Evolutionary conservation across 2,888 invertebrate species (phyloP), one percentile per base, ranked within the genome.

Genomic region (Dendrolimus houi): DNA sequence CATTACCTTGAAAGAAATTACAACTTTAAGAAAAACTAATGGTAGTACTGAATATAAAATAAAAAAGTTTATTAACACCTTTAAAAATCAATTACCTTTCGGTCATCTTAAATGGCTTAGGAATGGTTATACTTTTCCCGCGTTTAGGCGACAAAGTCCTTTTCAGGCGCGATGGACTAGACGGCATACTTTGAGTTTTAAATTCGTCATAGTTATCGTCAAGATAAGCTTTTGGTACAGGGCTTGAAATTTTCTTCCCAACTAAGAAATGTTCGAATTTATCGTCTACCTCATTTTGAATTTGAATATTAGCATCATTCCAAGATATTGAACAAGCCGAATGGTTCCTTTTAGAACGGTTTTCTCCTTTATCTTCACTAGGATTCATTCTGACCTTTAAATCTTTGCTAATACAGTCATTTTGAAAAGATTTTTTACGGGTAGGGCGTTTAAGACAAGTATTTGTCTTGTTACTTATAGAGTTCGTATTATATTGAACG

Each of bases 91-190:
- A 29, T 69, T 82, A 94, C 94, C 94, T 93, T 65, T 93, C 89
- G 1, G 94, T 94, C 92, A 94, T 94, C 78, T 92, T 92, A 74
- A 94, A 95, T 2, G 94, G 94, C 73, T 93, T 93, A 0, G 94
- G 93, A 58, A 94, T 85, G 0, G 94, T 94, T 17, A 93, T 74
- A 61, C 75, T 79, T 67, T 80, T 85, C 47, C 75, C 72, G 56
- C 81, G 67, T 52, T 65, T 57, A 9, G 81, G 79, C 1, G 84
- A 81, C 53, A 66, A 68, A 42, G 71, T 67, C 41, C 78, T 74
- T 70, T 85, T 91, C 10, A 75, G 73, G 65, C 91, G 82, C 47
- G 85, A 61, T 42, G 93, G 93, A 73, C 93, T 93, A 54, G 89
- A 90, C 1, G 93, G 93, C 76, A 92, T 92, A 71, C 93, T 93